A percentile compares a stretch with the other conserved stretches of the same genome.
phyloP scores from a whole-genome alignment of 2,888 invertebrate species.

The Archips crataeganus region DNA sequence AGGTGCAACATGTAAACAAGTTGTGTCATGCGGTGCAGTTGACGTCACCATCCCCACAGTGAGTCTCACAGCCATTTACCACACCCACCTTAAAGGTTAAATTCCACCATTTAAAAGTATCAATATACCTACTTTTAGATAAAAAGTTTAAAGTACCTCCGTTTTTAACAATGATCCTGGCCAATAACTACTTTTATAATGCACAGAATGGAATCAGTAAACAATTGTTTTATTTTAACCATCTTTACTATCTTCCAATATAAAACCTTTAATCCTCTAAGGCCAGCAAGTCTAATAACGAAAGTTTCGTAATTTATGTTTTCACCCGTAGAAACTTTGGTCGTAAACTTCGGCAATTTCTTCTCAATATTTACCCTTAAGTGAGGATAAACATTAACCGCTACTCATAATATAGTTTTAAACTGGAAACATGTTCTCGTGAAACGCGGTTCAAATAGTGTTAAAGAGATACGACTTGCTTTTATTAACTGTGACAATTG shows the following conservation, averaged over 20 bases:
- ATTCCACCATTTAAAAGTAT: too few relatives aligned
- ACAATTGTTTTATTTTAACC: neutral
- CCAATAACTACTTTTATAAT: neutral
- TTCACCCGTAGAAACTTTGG: slow-evolving; percentile 44
- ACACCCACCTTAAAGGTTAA: slow-evolving; percentile 1
- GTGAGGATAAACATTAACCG: slow-evolving; percentile 22
- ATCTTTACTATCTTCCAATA: slow-evolving; percentile 18
- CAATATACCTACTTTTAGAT: too few relatives aligned
- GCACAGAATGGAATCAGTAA: neutral
- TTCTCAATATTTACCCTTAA: slow-evolving; percentile 40
- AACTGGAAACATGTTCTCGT: slow-evolving; percentile 1
- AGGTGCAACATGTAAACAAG: slow-evolving; percentile 21
- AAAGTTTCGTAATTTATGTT: slow-evolving; percentile 62
- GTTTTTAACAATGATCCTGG: neutral
- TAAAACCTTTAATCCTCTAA: slow-evolving; percentile 26
- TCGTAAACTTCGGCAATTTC: slow-evolving; percentile 43
- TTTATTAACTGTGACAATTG: too few relatives aligned
- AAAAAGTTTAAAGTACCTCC: too few relatives aligned
- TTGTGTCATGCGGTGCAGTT: slow-evolving; percentile 10
- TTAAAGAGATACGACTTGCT: neutral
- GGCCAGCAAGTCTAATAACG: slow-evolving; percentile 42
- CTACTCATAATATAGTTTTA: slow-evolving; percentile 15
- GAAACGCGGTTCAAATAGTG: neutral
- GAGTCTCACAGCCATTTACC: neutral
- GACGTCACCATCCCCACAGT: slow-evolving; percentile 6